Evolutionary conservation across 2,797 vertebrate genomes (phyloP).

Genomic region (Vireo griseus): DNA sequence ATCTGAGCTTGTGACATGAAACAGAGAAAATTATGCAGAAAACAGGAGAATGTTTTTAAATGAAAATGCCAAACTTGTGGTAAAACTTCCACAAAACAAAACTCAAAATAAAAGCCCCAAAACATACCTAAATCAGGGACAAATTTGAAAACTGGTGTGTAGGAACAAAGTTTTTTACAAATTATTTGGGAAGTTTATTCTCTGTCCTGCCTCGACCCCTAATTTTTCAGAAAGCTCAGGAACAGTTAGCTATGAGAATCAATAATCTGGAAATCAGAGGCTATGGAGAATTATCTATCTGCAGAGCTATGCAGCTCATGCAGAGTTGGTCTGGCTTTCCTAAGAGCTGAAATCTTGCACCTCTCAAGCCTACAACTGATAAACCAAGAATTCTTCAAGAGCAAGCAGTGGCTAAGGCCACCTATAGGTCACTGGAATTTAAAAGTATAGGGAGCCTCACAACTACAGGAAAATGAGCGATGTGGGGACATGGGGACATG

Average conservation of each 20-base stretch:
- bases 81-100: not conserved
- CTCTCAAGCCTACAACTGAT: not conserved
- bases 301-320: not conserved
- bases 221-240: not conserved
- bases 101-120: not conserved
- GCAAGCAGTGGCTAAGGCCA: not conserved
- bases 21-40: not conserved
- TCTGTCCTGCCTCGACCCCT: not conserved
- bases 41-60: not conserved
- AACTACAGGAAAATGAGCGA: not conserved
- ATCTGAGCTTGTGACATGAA: not conserved
- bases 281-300: not conserved
- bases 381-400: not conserved
- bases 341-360: not conserved
- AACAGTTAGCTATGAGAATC: not conserved
- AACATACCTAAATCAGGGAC: not conserved
- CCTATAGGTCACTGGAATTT: not conserved
- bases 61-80: not conserved
- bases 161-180: not conserved
- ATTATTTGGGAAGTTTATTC: not conserved
- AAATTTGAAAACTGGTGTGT: not conserved
- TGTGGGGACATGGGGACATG: accelerated
- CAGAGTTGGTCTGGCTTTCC: not conserved
- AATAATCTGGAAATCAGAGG: not conserved
- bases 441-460: not conserved